Evolutionary conservation across 2,113 vertebrate species (phyloP).

Genomic region (Hypanus sabinus): DNA sequence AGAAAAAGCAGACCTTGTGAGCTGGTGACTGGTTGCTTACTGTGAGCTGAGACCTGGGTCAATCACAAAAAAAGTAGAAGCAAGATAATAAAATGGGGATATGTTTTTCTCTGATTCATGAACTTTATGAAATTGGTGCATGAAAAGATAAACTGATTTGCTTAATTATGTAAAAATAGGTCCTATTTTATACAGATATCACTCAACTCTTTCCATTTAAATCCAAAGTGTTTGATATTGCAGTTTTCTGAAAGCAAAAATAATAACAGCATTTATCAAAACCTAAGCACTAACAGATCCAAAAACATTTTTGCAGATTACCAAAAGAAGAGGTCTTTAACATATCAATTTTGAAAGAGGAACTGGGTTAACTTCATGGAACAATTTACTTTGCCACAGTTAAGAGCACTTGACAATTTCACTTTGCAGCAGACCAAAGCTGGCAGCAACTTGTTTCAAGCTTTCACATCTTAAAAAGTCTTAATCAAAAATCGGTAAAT

Average conservation of each 20-base stretch:
- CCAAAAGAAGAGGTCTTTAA: background rate
- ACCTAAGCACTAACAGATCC: background rate
- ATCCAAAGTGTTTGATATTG: background rate
- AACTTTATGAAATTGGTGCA: constrained; percentile 38
- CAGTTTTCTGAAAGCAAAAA: background rate
- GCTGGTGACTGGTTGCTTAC: too few relatives aligned
- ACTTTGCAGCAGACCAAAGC: background rate
- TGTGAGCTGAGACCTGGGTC: too few relatives aligned
- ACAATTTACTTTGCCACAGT: background rate
- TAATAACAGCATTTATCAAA: background rate
- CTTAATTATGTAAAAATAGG: background rate
- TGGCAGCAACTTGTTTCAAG: background rate
- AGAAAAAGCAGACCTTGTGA: too few relatives aligned
- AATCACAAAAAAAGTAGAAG: constrained; percentile 51
- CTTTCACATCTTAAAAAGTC: background rate
- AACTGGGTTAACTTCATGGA: background rate
- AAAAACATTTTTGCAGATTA: background rate
- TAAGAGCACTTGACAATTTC: background rate
- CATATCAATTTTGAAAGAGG: background rate
- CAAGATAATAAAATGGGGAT: constrained; percentile 40
- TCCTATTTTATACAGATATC: background rate
- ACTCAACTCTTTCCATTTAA: background rate
- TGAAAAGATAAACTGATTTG: constrained; percentile 39
- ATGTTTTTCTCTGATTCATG: constrained; percentile 6
- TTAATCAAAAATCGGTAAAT: background rate